Percentiles rank a stretch among this genome's conserved stretches.
These are phyloP conservation scores for Ammodytes marinus DNA, from an alignment of 2,113 vertebrate species.

Conservation along the genomic window DNA sequence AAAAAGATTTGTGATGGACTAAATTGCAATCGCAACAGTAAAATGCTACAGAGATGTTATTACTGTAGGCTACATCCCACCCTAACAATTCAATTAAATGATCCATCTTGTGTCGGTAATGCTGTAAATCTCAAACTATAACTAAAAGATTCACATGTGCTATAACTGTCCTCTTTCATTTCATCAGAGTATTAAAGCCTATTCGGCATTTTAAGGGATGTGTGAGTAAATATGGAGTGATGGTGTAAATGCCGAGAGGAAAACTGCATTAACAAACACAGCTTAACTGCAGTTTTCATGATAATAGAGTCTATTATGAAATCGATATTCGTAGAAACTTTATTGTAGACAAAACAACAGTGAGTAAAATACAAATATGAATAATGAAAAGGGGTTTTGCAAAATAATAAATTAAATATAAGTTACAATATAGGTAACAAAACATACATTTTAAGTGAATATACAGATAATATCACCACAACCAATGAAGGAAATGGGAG, in stretches of 20 bases:
- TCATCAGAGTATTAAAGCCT: neutral
- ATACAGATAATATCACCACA: constrained; percentile 16
- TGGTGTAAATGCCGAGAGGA: neutral
- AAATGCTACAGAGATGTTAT: too few species aligned
- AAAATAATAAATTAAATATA: constrained; percentile 32
- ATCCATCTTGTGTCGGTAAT: neutral
- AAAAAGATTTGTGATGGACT: too few species aligned
- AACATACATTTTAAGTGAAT: neutral
- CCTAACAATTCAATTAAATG: too few species aligned
- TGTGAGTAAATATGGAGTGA: neutral
- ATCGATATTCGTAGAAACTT: constrained; percentile 64
- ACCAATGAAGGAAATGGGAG: neutral
- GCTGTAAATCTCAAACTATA: neutral
- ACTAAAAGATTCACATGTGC: neutral
- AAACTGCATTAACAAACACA: neutral
- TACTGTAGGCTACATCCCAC: too few species aligned
- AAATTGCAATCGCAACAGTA: too few species aligned
- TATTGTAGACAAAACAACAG: constrained; percentile 71
- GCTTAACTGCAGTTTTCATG: neutral
- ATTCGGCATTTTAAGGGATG: neutral
- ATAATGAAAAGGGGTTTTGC: constrained; percentile 18
- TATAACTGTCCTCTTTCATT: neutral
- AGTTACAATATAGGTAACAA: constrained; percentile 6
- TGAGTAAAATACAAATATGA: constrained; percentile 39
- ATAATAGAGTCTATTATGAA: neutral